A percentile compares a stretch with the other conserved stretches of the same genome.
These are phyloP conservation scores for Peromyscus eremicus DNA, from an alignment of 2,797 vertebrate genomes.

Conservation along the genomic window DNA sequence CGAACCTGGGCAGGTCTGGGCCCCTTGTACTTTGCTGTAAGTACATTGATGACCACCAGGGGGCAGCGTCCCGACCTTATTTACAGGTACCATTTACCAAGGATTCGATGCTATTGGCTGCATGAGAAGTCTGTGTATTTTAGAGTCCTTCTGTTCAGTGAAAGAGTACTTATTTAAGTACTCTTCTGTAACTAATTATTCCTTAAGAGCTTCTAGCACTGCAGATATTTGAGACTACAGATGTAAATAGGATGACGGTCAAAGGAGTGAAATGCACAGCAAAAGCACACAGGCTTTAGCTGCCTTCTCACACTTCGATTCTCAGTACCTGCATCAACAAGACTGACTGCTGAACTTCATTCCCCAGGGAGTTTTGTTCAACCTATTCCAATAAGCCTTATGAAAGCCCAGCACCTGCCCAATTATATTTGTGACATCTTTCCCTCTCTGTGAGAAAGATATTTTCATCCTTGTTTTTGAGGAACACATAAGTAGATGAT, in stretches of 20 bases:
- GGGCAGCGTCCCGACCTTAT: not conserved
- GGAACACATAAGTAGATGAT: not conserved
- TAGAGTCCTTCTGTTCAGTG: not conserved
- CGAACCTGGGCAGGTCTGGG: accelerated
- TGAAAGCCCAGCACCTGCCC: not conserved
- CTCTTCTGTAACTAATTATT: not conserved
- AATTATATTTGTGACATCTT: not conserved
- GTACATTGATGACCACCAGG: not conserved
- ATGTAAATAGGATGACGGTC: conserved; percentile 40
- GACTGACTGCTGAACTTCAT: not conserved
- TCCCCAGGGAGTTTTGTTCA: not conserved
- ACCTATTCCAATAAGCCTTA: not conserved
- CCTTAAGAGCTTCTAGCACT: conserved; percentile 42
- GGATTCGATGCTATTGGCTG: not conserved
- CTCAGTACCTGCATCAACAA: not conserved
- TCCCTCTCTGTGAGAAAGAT: conserved; percentile 17
- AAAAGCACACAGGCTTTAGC: not conserved
- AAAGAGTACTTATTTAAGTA: conserved; percentile 8
- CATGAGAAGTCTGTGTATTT: not conserved
- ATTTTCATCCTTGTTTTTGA: conserved; percentile 17
- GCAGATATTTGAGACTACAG: conserved; percentile 31
- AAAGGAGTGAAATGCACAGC: not conserved
- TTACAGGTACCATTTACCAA: not conserved
- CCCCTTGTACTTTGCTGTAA: not conserved
- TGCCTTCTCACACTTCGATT: not conserved